A percentile compares a stretch with the other conserved stretches of the same genome.
phyloP scores from a whole-genome alignment of 2,113 vertebrate species.

The Eretmochelys imbricata region DNA sequence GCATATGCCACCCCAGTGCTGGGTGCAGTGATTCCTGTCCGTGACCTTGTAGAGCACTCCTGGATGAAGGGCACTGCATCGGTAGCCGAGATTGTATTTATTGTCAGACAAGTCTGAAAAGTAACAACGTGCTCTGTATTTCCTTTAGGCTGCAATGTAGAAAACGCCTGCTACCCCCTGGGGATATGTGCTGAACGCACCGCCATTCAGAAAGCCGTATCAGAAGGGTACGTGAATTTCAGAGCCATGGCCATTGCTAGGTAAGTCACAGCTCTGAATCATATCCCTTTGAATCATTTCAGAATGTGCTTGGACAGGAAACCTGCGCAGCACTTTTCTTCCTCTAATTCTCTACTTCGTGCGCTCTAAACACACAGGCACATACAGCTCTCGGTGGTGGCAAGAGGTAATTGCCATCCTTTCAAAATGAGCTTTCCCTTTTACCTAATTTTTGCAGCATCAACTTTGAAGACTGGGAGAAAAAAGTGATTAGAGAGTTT shows the following conservation, averaged over 20 bases:
- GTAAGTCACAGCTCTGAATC: conserved; percentile 66
- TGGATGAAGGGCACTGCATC: background rate
- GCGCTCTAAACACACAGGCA: background rate
- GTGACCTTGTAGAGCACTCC: background rate
- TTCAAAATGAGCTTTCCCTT: background rate
- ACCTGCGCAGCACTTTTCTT: background rate
- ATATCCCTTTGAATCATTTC: background rate
- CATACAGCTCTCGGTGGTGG: background rate
- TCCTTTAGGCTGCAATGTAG: conserved; percentile 92
- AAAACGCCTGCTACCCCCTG: conserved; percentile 88
- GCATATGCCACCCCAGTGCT: background rate
- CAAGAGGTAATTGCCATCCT: background rate
- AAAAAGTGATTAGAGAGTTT: background rate
- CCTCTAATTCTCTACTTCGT: background rate
- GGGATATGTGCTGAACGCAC: conserved; percentile 89
- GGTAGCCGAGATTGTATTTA: background rate
- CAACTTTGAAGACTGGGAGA: background rate
- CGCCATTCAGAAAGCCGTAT: conserved; percentile 90
- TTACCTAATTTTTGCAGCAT: background rate
- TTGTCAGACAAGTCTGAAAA: background rate
- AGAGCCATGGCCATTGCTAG: conserved; percentile 90
- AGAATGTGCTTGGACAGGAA: background rate
- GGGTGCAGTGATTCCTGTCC: background rate
- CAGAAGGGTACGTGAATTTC: conserved; percentile 87
- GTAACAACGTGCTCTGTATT: background rate